Evolutionary conservation across 2,113 vertebrate species (phyloP), one percentile per base, ranked within the genome.

Genomic region (Otocyon megalotis): DNA sequence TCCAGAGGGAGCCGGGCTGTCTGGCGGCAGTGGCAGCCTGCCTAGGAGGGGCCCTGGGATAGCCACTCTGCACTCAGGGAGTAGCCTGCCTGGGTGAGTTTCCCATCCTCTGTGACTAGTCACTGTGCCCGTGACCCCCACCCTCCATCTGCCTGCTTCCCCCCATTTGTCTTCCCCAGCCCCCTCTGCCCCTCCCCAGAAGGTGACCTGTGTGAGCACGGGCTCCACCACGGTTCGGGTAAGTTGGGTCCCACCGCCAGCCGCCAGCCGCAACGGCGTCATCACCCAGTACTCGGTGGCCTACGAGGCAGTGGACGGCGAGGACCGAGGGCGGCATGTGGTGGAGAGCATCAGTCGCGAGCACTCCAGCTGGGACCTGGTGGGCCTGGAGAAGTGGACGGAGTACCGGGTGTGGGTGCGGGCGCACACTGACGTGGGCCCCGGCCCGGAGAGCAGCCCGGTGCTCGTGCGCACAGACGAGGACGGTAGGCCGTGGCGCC

Each of bases 391-490:
- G 99, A 99, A 99, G 98, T 99, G 99, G 99, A 99, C 99, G 48
- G 99, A 99, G 98, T 99, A 99, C 99, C 99, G 99, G 99, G 99
- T 99, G 98, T 99, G 99, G 99, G 99, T 99, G 97, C 99, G 99
- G 98, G 99, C 99, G 67, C 99, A 99, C 99, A 99, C 99, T 3
- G 99, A 99, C 50, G 99, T 99, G 98, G 99, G 99, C 90, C 99
- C 99, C 0, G 99, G 99, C 98, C 99, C 99, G 0, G 99, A 99
- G 98, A 99, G 99, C 99, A 96, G 98, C 98, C 98, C 99, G 0
- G 99, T 99, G 98, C 99, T 98, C 93, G 99, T 99, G 97, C 99
- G 98, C 99, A 99, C 99, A 91, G 99, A 99, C 1, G 99, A 99
- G 98, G 99, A 99, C 97, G 99, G 99, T 99, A 99, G 98, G 99